These are phyloP conservation scores for Vimba vimba DNA, from an alignment of 2,113 vertebrate species.

Conservation along the genomic window DNA sequence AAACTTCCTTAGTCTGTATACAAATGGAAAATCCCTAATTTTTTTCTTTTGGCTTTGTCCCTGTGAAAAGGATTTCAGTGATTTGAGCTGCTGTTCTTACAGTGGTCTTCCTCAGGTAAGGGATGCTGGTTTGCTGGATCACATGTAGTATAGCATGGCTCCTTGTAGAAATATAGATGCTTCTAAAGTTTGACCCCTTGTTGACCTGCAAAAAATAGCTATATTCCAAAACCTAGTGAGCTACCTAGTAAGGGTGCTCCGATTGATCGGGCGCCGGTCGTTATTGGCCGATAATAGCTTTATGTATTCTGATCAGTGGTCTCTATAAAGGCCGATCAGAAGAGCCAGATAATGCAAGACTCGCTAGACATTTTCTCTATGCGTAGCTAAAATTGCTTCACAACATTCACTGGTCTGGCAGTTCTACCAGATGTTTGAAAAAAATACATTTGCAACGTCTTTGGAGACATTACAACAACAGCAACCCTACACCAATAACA, in stretches of 20 bases:
- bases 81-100: constrained; percentile 53
- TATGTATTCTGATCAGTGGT: no score
- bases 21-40: not conserved
- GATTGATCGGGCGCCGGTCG: no score
- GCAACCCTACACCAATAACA: no score
- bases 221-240: not conserved
- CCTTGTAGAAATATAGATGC: not conserved
- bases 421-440: no score
- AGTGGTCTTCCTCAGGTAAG: constrained; percentile 49
- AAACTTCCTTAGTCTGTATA: not conserved
- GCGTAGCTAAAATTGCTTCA: no score
- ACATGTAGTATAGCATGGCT: not conserved
- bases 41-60: not conserved
- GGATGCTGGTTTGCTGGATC: not conserved
- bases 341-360: no score
- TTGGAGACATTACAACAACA: no score
- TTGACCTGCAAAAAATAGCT: not conserved
- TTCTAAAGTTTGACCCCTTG: not conserved
- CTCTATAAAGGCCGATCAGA: no score
- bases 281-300: no score
- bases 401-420: no score
- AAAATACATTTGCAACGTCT: no score
- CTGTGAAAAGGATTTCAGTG: constrained; percentile 41
- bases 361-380: no score
- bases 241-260: not conserved